Evolutionary conservation across 2,797 vertebrate genomes (phyloP).

Genomic region (Myripristis jacobus): DNA sequence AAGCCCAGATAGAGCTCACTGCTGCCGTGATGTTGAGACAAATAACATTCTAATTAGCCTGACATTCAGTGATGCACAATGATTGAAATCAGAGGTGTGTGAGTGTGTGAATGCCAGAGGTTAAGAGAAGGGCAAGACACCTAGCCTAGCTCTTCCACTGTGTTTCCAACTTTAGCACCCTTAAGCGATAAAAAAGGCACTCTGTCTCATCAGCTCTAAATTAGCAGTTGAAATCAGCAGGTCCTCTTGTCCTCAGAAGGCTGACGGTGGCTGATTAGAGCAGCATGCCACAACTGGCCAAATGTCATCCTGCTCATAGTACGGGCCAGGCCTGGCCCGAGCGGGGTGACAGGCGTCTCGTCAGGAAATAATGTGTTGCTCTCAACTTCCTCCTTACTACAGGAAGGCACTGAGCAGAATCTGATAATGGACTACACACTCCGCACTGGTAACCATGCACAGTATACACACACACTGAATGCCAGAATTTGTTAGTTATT

Average conservation of each 20-base stretch:
- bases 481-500: not conserved
- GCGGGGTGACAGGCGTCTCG: not conserved
- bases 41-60: constrained; percentile 63
- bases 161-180: constrained; percentile 70
- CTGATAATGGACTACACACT: constrained; percentile 5
- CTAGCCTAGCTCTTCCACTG: constrained; percentile 39
- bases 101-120: constrained; percentile 73
- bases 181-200: constrained; percentile 66
- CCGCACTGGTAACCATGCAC: not conserved
- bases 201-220: constrained; percentile 71
- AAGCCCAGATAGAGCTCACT: constrained; percentile 14
- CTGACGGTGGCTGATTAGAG: constrained; percentile 63
- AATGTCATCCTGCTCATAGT: constrained; percentile 68
- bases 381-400: not conserved
- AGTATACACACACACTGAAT: not conserved
- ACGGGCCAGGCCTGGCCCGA: constrained; percentile 11
- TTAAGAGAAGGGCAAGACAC: constrained; percentile 66
- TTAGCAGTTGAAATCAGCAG: constrained; percentile 71
- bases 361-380: constrained; percentile 29
- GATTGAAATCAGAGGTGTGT: constrained; percentile 50
- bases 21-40: constrained; percentile 36
- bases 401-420: not conserved
- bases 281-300: constrained; percentile 72
- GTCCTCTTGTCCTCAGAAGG: constrained; percentile 64
- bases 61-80: constrained; percentile 62